phyloP scores from a whole-genome alignment of 2,888 invertebrate species.

The Anoplius nigerrimus region DNA sequence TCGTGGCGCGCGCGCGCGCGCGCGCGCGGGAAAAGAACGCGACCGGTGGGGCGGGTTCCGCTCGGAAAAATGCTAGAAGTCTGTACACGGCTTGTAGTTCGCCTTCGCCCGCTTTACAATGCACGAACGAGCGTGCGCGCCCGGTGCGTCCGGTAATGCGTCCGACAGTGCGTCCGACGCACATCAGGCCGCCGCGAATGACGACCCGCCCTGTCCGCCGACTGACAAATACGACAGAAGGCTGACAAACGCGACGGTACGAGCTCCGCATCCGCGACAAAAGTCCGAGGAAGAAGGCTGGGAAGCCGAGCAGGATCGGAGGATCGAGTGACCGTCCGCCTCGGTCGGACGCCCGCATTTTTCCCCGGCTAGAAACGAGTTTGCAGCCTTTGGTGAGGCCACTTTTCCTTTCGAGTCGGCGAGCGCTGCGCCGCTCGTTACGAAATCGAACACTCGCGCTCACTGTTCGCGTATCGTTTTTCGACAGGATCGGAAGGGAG shows the following conservation, averaged over 20 bases:
- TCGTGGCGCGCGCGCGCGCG: no score
- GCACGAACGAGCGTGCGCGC: no score
- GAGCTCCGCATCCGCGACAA: neutral
- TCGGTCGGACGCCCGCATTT: constrained; percentile 27
- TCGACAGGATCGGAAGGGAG: neutral
- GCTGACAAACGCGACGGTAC: constrained; percentile 3
- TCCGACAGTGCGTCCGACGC: no score
- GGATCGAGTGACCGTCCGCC: constrained; percentile 16
- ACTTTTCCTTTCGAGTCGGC: constrained; percentile 30
- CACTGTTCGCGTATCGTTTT: constrained; percentile 16
- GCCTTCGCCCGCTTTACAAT: no score
- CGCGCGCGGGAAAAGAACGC: no score
- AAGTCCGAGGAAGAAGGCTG: neutral
- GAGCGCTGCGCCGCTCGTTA: constrained; percentile 10
- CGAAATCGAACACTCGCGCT: constrained; percentile 20
- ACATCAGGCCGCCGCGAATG: no score
- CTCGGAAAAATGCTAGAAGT: no score
- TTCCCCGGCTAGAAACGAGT: constrained; percentile 38
- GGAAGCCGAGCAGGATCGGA: constrained; percentile 24
- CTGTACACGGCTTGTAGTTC: no score
- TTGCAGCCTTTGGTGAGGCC: constrained; percentile 23
- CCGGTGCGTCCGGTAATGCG: no score
- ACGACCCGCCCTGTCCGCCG: no score
- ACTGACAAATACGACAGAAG: neutral
- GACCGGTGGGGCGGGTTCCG: no score